phyloP scores from a whole-genome alignment of 1,140 invertebrate species.

The Sycobia sp. region DNA sequence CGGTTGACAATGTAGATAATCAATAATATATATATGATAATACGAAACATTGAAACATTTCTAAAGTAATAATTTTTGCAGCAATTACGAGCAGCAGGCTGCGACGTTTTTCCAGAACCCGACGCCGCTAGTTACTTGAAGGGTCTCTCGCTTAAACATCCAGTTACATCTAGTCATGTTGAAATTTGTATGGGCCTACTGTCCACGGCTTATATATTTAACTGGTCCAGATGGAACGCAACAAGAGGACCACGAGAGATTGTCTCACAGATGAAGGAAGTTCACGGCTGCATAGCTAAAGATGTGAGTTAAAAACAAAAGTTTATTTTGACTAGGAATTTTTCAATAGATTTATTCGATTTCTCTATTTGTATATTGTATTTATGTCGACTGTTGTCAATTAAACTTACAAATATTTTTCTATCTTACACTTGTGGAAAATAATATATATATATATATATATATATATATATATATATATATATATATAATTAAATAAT shows the following conservation, averaged over 20 bases:
- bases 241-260: constrained; percentile 67
- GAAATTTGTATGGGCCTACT: constrained; percentile 84
- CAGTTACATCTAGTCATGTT: constrained; percentile 76
- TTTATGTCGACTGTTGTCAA: too few species aligned
- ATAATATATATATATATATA: too few species aligned
- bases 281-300: constrained; percentile 61
- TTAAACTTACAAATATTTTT: too few species aligned
- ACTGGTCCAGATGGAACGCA: constrained; percentile 88
- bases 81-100: constrained; percentile 75
- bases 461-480: too few species aligned
- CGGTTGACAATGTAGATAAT: too few species aligned
- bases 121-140: constrained; percentile 86
- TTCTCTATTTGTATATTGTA: too few species aligned
- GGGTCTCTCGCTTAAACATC: constrained; percentile 74
- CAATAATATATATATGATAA: too few species aligned
- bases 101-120: constrained; percentile 87
- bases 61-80: constrained; percentile 48
- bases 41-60: background rate
- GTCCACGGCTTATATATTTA: constrained; percentile 77
- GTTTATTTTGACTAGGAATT: background rate
- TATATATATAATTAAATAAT: too few species aligned
- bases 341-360: too few species aligned
- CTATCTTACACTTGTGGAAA: too few species aligned
- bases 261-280: constrained; percentile 75
- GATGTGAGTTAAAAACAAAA: constrained; percentile 36